A percentile compares a stretch with the other conserved stretches of the same genome.
Evolutionary conservation across 2,888 invertebrate genomes (phyloP).

Genomic region (Sepioteuthis lessoniana): DNA sequence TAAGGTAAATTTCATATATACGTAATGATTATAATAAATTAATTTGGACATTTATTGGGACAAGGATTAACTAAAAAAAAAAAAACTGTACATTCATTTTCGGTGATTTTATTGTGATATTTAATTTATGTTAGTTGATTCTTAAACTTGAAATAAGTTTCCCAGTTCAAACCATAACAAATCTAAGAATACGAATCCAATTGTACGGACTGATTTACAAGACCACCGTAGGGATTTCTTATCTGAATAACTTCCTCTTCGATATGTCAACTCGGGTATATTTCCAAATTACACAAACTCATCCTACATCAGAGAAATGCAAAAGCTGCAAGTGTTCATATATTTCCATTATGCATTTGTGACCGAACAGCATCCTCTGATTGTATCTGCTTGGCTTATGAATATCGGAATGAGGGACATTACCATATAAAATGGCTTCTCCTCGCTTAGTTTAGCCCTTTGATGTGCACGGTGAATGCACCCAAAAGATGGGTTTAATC

Average conservation of each 20-base stretch:
- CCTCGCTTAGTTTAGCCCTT: neutral
- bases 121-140: too few relatives aligned
- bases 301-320: neutral
- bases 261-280: neutral
- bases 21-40: too few relatives aligned
- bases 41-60: too few relatives aligned
- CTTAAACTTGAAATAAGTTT: too few relatives aligned
- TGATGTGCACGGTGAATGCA: neutral
- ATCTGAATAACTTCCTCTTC: neutral
- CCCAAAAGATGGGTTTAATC: neutral
- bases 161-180: too few relatives aligned
- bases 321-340: neutral
- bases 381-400: neutral
- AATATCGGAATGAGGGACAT: neutral
- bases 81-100: too few relatives aligned
- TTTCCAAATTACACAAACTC: neutral
- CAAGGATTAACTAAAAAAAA: too few relatives aligned
- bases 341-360: conserved; percentile 2
- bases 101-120: too few relatives aligned
- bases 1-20: too few relatives aligned
- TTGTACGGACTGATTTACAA: too few relatives aligned
- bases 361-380: neutral
- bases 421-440: conserved; percentile 20
- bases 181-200: too few relatives aligned
- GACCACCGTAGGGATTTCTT: neutral